Evolutionary conservation across 92 coral and sea anemone genomes (phyloP), one percentile per base, ranked within the genome.

Genomic region (Hydrozoanthus gracilis): DNA sequence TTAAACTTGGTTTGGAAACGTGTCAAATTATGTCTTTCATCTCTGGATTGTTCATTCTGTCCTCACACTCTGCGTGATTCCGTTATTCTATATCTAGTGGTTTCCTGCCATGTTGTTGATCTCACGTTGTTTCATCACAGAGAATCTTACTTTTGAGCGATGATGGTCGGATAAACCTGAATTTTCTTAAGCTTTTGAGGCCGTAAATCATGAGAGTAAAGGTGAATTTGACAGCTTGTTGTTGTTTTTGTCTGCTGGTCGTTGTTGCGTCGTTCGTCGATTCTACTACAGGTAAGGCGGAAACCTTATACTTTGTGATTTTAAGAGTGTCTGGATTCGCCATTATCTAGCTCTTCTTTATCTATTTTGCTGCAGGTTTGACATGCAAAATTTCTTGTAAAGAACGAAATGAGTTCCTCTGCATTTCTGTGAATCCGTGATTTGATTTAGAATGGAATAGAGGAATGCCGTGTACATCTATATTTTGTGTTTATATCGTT

Each of bases 1-100:
- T 27, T 27, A 27, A 27, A 27, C 39, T 27, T 27, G 39, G 39
- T 27, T 27, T 27, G 58, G 78, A 47, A 51, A 73, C 5, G 15
- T 47, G 78, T 51, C 78, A 47, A 73, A 47, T 6, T 47, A 3
- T 73, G 6, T 73, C 78, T 55, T 55, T 18, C 13, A 50, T 76
- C 58, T 45, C 11, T 16, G 56, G 15, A 76, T 55, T 76, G 44
- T 7, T 45, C 46, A 20, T 20, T 27, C 12, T 11, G 46, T 47
- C 12, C 12, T 68, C 73, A 20, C 73, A 7, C 73, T 27, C 71
- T 65, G 71, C 71, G 44, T 65, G 71, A 65, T 39, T 64, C 73
- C 5, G 46, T 20, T 68, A 68, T 27, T 20, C 73, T 8, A 20
- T 68, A 68, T 27, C 73, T 27, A 20, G 0, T 6, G 12, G 15